Evolutionary conservation across 2,113 vertebrate genomes (phyloP).

Genomic region (Phyllopteryx taeniolatus): DNA sequence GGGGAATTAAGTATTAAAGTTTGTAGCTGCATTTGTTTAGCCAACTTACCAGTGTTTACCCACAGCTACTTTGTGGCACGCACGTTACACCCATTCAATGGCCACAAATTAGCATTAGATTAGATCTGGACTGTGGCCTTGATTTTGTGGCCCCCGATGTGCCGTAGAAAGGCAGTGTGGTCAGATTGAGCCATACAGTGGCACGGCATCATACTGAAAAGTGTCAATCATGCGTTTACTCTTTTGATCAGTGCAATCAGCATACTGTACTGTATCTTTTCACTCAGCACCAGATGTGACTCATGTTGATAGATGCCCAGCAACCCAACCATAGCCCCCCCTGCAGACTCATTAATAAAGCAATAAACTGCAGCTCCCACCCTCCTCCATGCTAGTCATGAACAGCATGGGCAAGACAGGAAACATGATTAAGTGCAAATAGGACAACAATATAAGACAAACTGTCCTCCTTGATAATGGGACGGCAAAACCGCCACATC

Average conservation of each 20-base stretch:
- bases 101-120: too few species aligned
- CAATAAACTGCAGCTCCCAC: too few species aligned
- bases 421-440: not conserved
- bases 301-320: not conserved
- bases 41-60: too few species aligned
- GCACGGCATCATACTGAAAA: not conserved
- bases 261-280: not conserved
- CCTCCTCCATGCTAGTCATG: not conserved
- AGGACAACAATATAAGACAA: not conserved
- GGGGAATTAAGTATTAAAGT: too few species aligned
- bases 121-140: too few species aligned
- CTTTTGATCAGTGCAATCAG: not conserved
- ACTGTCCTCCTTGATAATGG: not conserved
- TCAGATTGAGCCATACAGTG: too few species aligned
- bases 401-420: not conserved
- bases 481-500: not conserved
- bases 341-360: too few species aligned
- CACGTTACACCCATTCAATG: too few species aligned
- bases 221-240: not conserved
- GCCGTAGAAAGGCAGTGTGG: too few species aligned
- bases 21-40: too few species aligned
- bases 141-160: too few species aligned
- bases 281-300: not conserved
- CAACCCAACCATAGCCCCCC: not conserved
- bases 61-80: too few species aligned